These are phyloP conservation scores for Condylura cristata DNA, from an alignment of 2,113 vertebrate genomes.

Conservation along the genomic window DNA sequence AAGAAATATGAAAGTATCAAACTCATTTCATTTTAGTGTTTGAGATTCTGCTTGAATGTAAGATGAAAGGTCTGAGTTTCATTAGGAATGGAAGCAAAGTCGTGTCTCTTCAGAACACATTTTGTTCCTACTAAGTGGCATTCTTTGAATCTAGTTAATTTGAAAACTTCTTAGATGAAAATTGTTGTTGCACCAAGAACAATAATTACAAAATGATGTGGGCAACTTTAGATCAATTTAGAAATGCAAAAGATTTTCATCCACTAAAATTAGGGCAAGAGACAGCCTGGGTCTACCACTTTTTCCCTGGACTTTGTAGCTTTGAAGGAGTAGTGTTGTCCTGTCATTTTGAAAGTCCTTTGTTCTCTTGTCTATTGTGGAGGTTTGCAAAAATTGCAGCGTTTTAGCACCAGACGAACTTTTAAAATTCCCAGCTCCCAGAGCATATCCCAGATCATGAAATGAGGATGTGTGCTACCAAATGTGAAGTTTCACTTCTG, in stretches of 20 bases:
- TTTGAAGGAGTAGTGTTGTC: constrained; percentile 31
- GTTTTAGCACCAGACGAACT: background rate
- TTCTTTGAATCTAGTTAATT: constrained; percentile 81
- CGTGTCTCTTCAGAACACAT: constrained; percentile 48
- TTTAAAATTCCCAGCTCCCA: background rate
- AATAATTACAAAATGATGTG: constrained; percentile 47
- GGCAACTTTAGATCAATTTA: constrained; percentile 63
- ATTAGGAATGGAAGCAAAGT: constrained; percentile 59
- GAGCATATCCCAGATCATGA: background rate
- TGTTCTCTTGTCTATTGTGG: background rate
- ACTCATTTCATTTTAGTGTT: constrained; percentile 67
- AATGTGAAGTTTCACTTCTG: background rate
- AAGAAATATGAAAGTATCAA: constrained; percentile 57
- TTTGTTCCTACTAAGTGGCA: constrained; percentile 59
- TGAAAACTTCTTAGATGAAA: constrained; percentile 66
- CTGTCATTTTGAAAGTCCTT: background rate
- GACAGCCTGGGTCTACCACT: constrained; percentile 8
- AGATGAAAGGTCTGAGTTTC: constrained; percentile 72
- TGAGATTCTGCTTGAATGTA: constrained; percentile 46
- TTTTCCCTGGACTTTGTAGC: background rate
- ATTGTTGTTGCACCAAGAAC: constrained; percentile 59
- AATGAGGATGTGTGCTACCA: background rate
- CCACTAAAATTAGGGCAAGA: constrained; percentile 50
- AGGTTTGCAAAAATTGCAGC: background rate
- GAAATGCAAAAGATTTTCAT: constrained; percentile 52